Evolutionary conservation across 37 sponge, comb jelly and placozoan genomes (phyloP), one percentile per base, ranked within the genome.

Genomic region (Tethya wilhelma): DNA sequence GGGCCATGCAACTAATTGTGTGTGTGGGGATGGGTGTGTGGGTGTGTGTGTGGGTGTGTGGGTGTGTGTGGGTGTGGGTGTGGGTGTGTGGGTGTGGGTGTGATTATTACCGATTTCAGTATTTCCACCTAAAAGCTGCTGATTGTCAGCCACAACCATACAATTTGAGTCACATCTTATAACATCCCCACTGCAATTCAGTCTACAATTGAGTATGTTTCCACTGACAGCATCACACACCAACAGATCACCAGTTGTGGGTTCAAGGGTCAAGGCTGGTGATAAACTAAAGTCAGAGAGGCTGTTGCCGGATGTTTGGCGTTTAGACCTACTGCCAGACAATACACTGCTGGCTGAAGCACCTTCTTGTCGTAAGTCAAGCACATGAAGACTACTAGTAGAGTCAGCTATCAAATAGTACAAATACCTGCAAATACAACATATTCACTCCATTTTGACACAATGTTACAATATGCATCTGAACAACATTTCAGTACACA

Each of bases 201-300:
- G 36, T 2, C 44, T 25, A 30, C 90, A 90, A 11, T 66, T 55
- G 38, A 75, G 44, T 28, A 90, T 90, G 69, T 85, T 44, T 32
- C 81, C 86, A 69, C 46, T 79, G 20, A 0, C 17, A 9, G 33
- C 34, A 59, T 75, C 73, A 70, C 60, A 80, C 28, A 90, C 38
- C 77, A 79, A 75, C 32, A 85, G 64, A 0, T 43, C 36, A 12
- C 86, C 77, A 46, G 77, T 89, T 38, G 32, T 7, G 42, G 81
- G 80, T 6, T 85, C 77, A 19, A 74, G 67, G 12, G 71, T n/a
- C 26, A 90, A 19, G 0, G 71, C 86, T 22, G 58, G 36, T 1
- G 76, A 56, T n/a, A n/a, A n/a, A n/a, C n/a, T n/a, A n/a, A n/a
- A n/a, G n/a, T n/a, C n/a, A n/a, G n/a, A n/a, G n/a, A n/a, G n/a